Conservation (phyloP, 2,797 vertebrate genomes). For the Oceanodroma leucorhoa region DNA sequence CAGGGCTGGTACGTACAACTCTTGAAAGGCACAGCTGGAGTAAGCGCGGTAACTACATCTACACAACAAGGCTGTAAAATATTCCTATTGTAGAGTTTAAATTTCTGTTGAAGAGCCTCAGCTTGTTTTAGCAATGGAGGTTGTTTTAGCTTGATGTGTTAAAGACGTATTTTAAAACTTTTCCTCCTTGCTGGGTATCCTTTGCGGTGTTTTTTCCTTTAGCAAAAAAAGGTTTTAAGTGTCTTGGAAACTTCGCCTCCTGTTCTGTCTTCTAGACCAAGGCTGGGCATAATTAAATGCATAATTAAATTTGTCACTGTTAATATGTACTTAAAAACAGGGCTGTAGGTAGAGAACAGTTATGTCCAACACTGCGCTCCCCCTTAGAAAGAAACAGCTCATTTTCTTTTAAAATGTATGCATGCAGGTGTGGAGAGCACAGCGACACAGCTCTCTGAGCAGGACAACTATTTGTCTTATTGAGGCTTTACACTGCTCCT, state of each 20-base stretch:
- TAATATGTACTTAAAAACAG: not conserved
- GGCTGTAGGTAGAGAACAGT: not conserved
- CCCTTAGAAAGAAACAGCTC: not conserved
- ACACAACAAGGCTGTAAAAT: not conserved
- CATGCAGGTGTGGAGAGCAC: not conserved
- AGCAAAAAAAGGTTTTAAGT: not conserved
- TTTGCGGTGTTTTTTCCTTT: not conserved
- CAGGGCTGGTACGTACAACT: not conserved
- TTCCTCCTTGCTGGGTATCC: not conserved
- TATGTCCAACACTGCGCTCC: not conserved
- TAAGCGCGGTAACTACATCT: not conserved
- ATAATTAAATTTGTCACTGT: not conserved
- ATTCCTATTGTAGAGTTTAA: not conserved
- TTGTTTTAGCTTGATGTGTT: not conserved
- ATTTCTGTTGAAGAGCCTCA: not conserved
- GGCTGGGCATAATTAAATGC: not conserved
- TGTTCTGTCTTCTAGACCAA: not conserved
- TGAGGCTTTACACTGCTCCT: not conserved
- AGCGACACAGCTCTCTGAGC: fast-evolving
- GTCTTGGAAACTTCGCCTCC: not conserved
- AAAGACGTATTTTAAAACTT: not conserved
- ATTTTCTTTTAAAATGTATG: not conserved
- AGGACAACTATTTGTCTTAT: not conserved
- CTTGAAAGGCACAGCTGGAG: not conserved
- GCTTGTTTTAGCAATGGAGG: not conserved